Conservation (phyloP, 2,113 vertebrate species). For the Chaetodon auriga region DNA sequence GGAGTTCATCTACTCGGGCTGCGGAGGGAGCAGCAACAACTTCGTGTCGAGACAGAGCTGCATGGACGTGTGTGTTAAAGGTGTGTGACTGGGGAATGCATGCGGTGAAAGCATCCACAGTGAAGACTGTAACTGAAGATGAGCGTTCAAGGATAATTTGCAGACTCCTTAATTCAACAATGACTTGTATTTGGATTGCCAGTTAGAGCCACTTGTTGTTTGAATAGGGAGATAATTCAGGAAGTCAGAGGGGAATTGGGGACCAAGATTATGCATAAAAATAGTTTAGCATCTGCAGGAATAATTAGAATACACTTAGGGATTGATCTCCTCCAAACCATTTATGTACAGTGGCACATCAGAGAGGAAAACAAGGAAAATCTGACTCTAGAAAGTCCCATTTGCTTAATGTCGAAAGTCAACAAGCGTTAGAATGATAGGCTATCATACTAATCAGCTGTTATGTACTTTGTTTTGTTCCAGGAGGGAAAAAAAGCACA, state of each 20-base stretch:
- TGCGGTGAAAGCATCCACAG: no score
- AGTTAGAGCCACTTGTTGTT: neutral
- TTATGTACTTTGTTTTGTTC: constrained; percentile 27
- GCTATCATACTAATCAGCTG: constrained; percentile 25
- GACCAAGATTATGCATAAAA: constrained; percentile 15
- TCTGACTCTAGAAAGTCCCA: constrained; percentile 2
- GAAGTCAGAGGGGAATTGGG: neutral
- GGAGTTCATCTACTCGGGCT: constrained; percentile 90
- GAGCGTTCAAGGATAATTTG: neutral
- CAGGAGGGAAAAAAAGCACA: constrained; percentile 53
- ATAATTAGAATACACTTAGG: neutral
- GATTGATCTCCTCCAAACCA: constrained; percentile 19
- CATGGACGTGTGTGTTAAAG: constrained; percentile 85
- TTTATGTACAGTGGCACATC: neutral
- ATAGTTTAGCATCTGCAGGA: constrained; percentile 5
- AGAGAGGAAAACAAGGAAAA: neutral
- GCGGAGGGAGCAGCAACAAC: constrained; percentile 95
- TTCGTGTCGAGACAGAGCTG: constrained; percentile 86
- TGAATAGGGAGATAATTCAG: constrained; percentile 15
- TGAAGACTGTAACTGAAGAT: neutral
- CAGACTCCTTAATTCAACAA: constrained; percentile 6
- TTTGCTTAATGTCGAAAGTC: neutral
- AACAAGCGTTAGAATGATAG: neutral
- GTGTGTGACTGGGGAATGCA: constrained; percentile 66
- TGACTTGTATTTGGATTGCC: neutral